Base-by-base conservation (phyloP, 2,113 vertebrate species). In the Podarcis muralis region DNA sequence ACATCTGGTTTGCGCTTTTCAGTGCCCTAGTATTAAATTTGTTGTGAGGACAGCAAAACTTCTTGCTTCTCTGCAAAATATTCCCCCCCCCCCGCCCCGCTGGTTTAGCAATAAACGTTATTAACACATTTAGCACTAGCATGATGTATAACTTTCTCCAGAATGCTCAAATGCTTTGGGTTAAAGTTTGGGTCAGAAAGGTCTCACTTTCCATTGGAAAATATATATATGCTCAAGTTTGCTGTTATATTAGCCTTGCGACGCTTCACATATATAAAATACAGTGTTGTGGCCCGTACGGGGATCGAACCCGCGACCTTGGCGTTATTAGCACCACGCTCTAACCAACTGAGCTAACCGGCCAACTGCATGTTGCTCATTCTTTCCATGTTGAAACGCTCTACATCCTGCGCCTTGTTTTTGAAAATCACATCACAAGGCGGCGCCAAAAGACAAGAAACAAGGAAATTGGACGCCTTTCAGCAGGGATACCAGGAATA, bases 311-410 rank as follows among this genome's bases (percentile, higher is more conserved):
- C 59, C 59, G 59, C 59, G 59, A 62, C 59, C 59, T 62, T 62
- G 59, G 59, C 59, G 59, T 62, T 62, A 62, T 62, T 62, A 62
- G 59, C 59, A 62, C 59, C 59, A 62, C 59, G 59, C 59, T 62
- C 59, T 62, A 62, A 62, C 59, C 59, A 62, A 62, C 59, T 62
- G 59, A 75, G 74, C 74, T 75, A 75, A 75, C 77, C 77, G 48
- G 77, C 77, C 77, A 18, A 0, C 43, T 79, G 23, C 2, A 11
- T 1, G 0, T 1, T 7, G 1, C 5, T 6, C 2, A 1, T 22
- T 32, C 25, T 81, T 12, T 23, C 62, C 6, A 16, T 18, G 3
- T 27, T 22, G 15, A 82, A 68, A 40, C 3, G 22, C 5, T 1
- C 2, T 27, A 8, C 32, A 2, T 48, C 1, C 25, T 16, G 6